phyloP scores from a whole-genome alignment of 2,113 vertebrate genomes.

The Notarius quadriscutis region DNA sequence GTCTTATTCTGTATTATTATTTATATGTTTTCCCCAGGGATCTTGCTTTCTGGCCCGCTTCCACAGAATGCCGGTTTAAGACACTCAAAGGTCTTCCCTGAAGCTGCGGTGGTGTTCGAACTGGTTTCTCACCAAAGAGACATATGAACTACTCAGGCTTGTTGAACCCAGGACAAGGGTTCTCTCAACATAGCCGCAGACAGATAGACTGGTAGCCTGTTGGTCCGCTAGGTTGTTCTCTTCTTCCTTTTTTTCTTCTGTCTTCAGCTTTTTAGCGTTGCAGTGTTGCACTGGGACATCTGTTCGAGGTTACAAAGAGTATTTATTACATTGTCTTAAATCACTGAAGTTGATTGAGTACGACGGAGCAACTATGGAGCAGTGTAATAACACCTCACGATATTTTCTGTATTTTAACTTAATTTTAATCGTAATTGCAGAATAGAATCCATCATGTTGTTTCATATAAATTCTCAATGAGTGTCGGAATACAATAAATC shows the following conservation, averaged over 20 bases:
- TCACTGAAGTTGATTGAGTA: background rate
- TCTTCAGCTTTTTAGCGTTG: background rate
- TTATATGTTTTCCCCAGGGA: slow-evolving; percentile 56
- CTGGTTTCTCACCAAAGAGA: slow-evolving; percentile 27
- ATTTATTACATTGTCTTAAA: background rate
- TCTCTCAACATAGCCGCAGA: slow-evolving; percentile 2
- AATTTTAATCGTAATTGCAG: background rate
- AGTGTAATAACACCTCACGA: slow-evolving; percentile 8
- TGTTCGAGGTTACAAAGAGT: background rate
- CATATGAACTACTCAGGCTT: slow-evolving; percentile 19
- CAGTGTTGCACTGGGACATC: slow-evolving; percentile 1
- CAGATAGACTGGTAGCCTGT: background rate
- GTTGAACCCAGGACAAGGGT: background rate
- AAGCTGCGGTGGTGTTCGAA: slow-evolving; percentile 19
- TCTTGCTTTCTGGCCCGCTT: slow-evolving; percentile 64
- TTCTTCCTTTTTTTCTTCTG: slow-evolving; percentile 13
- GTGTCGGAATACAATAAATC: background rate
- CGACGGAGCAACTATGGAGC: background rate
- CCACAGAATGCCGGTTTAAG: slow-evolving; percentile 51
- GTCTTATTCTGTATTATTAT: slow-evolving; percentile 18
- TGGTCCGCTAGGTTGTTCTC: slow-evolving; percentile 2
- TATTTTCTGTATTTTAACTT: background rate
- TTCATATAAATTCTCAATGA: background rate
- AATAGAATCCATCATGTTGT: background rate
- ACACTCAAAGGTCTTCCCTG: slow-evolving; percentile 22